phyloP scores from a whole-genome alignment of 2,797 vertebrate species.

The Pagetopsis macropterus region DNA sequence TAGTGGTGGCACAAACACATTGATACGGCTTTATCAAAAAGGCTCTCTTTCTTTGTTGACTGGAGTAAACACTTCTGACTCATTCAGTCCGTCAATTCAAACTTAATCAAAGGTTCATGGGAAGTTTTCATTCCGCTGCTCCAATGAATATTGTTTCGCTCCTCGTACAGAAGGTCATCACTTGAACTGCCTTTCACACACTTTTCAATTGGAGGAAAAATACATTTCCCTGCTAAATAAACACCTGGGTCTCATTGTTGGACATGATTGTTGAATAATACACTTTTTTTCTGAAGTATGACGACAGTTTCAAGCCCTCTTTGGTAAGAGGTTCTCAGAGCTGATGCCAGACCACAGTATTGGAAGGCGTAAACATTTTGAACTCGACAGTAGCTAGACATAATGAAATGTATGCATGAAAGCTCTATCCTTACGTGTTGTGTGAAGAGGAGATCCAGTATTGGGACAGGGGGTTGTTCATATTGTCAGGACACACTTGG shows the following conservation, averaged over 20 bases:
- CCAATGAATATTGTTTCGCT: conserved; percentile 69
- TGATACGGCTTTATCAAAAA: conserved; percentile 25
- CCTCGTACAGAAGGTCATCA: conserved; percentile 58
- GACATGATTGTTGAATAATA: conserved; percentile 56
- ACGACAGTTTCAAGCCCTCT: conserved; percentile 42
- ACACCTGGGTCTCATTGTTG: conserved; percentile 43
- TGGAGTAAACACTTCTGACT: conserved; percentile 47
- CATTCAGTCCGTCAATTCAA: conserved; percentile 56
- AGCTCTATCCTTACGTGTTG: conserved; percentile 91
- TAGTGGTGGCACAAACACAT: background rate
- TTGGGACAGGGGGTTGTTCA: conserved; percentile 97
- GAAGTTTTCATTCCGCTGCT: conserved; percentile 50
- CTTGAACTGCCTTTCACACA: conserved; percentile 62
- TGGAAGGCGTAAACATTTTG: conserved; percentile 21
- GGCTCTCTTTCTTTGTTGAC: conserved; percentile 39
- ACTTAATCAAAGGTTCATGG: conserved; percentile 56
- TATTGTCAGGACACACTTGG: conserved; percentile 90
- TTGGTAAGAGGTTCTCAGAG: conserved; percentile 28
- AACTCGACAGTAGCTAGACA: background rate
- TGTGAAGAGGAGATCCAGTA: conserved; percentile 99
- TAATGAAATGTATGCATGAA: background rate
- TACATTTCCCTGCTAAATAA: conserved; percentile 62
- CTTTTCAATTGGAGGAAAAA: conserved; percentile 73
- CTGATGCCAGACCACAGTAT: conserved; percentile 22
- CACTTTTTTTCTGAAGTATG: conserved; percentile 58